phyloP scores from a whole-genome alignment of 2,888 invertebrate genomes.

The Agrotis segetum region DNA sequence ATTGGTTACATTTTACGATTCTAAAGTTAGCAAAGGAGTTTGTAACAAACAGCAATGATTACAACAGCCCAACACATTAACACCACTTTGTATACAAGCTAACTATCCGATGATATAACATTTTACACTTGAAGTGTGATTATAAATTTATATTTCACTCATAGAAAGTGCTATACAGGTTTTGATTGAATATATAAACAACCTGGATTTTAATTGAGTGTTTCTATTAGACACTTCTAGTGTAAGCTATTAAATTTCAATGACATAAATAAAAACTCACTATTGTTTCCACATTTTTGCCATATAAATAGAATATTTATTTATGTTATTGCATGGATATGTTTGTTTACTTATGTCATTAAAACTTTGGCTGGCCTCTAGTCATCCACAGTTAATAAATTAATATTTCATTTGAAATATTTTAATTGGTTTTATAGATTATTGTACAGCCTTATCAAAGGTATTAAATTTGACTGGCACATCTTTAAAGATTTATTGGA shows the following conservation, averaged over 20 bases:
- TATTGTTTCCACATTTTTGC: background rate
- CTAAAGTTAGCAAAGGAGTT: conserved; percentile 76
- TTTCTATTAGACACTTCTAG: conserved; percentile 15
- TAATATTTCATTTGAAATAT: conserved; percentile 9
- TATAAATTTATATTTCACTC: conserved; percentile 65
- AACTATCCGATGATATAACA: conserved; percentile 69
- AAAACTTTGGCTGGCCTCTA: conserved; percentile 20
- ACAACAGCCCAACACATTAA: conserved; percentile 79
- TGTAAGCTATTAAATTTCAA: conserved; percentile 18
- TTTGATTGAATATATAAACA: conserved; percentile 27
- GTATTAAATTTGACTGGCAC: background rate
- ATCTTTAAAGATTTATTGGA: conserved; percentile 9
- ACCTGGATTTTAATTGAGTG: conserved; percentile 20
- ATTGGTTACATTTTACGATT: conserved; percentile 71
- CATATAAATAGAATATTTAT: conserved; percentile 1
- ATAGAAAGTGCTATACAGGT: conserved; percentile 53
- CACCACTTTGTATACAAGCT: conserved; percentile 71
- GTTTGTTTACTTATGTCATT: conserved; percentile 41
- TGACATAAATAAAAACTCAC: conserved; percentile 41
- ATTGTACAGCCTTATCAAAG: conserved; percentile 16
- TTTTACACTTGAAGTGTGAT: conserved; percentile 71
- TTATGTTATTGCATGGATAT: conserved; percentile 15
- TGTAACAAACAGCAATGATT: conserved; percentile 79
- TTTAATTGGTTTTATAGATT: conserved; percentile 3
- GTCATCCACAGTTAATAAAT: conserved; percentile 14